Evolutionary conservation across 2,113 vertebrate genomes (phyloP).

Genomic region (Dryoscopus gambensis): DNA sequence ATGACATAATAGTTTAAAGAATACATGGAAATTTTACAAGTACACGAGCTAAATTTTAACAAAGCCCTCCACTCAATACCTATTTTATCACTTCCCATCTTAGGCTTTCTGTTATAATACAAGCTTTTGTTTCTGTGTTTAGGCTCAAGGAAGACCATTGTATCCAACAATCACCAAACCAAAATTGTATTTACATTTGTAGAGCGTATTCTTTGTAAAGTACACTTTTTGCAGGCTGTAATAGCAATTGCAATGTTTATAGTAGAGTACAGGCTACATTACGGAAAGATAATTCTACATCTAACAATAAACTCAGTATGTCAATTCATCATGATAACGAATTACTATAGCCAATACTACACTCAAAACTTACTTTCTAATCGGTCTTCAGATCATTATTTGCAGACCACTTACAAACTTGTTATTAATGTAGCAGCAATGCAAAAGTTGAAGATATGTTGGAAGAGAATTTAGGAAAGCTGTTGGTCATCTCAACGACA

Average conservation of each 20-base stretch:
- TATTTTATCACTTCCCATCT: conserved; percentile 94
- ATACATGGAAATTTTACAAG: conserved; percentile 95
- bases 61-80: conserved; percentile 80
- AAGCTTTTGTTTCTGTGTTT: conserved; percentile 85
- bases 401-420: neutral
- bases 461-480: neutral
- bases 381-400: neutral
- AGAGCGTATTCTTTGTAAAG: conserved; percentile 68
- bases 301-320: conserved; percentile 22
- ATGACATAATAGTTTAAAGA: conserved; percentile 90
- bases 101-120: conserved; percentile 79
- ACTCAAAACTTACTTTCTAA: neutral
- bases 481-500: neutral
- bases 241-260: conserved; percentile 49
- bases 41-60: conserved; percentile 82
- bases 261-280: conserved; percentile 37
- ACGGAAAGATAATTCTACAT: conserved; percentile 52
- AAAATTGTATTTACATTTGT: conserved; percentile 76
- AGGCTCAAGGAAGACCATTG: conserved; percentile 79
- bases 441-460: neutral
- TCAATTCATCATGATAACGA: neutral
- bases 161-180: conserved; percentile 70
- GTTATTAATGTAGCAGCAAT: neutral
- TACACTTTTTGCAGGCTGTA: conserved; percentile 49
- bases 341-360: neutral